Evolutionary conservation across 2,888 invertebrate species (phyloP).

Genomic region (Sarcophaga variegata): DNA sequence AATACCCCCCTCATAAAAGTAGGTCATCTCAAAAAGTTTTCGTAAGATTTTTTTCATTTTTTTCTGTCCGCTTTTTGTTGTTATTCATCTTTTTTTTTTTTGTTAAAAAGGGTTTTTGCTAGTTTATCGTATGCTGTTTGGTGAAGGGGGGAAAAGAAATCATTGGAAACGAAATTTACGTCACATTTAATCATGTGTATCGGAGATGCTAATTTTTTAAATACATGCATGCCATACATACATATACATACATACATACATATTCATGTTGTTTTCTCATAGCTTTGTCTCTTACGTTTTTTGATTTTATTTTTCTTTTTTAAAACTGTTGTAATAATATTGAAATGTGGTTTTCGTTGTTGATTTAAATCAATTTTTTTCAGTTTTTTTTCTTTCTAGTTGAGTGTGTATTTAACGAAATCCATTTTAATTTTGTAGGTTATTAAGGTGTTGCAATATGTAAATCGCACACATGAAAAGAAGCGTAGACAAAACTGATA

Average conservation of each 20-base stretch:
- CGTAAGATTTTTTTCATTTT: conserved; percentile 34
- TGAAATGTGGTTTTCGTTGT: conserved; percentile 35
- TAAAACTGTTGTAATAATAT: conserved; percentile 46
- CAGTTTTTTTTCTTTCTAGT: too few species aligned
- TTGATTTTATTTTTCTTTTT: background rate
- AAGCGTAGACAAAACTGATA: background rate
- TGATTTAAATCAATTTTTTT: background rate
- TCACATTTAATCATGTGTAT: conserved; percentile 41
- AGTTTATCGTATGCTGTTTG: conserved; percentile 29
- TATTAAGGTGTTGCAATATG: conserved; percentile 47
- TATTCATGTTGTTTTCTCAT: background rate
- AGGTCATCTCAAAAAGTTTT: conserved; percentile 54
- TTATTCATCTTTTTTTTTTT: conserved; percentile 29
- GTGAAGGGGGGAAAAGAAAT: background rate
- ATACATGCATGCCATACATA: background rate
- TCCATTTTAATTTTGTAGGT: conserved; percentile 28
- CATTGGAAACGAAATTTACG: conserved; percentile 24
- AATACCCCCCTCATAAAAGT: conserved; percentile 6
- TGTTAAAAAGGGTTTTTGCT: conserved; percentile 16
- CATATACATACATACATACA: background rate
- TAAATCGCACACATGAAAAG: background rate
- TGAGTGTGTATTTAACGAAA: background rate
- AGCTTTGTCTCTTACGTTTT: background rate
- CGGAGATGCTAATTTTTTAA: conserved; percentile 59
- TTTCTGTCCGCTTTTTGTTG: background rate